Base-by-base conservation (phyloP, 2,888 invertebrate species). In the Mythimna lalbum region DNA sequence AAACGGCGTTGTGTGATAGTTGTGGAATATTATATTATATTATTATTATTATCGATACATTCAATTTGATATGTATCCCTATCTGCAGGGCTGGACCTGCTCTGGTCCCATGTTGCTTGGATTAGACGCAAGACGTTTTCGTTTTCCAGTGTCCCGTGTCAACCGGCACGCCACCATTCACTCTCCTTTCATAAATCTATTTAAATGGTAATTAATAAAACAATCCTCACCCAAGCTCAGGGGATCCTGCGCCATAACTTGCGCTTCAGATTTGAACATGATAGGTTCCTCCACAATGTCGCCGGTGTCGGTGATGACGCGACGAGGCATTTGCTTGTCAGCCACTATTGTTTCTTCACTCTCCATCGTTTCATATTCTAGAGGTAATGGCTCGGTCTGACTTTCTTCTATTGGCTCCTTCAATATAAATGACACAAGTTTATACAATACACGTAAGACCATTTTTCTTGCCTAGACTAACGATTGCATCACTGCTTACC, bases 251-350 rank as follows among this genome's bases (percentile, higher is more conserved):
- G 39, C 9, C 14, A 19, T 23, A 1, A 63, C 12, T 62, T 62
- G 57, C 1, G 52, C 61, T 9, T 69, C 65, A 14, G 77, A 21
- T 74, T 80, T 79, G 1, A 79, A 68, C 4, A 80, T 9, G 0
- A 88, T 47, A 0, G 91, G 89, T 17, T 92, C 87, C 63, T 94
- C 94, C 0, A 95, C 90, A 79, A 95, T 95, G 68, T 92, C 90
- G 0, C 95, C 95, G 0, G 92, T 91, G 12, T 95, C 94, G 0
- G 95, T 95, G 68, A 96, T 95, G 63, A 95, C 91, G 5, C 94
- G 90, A 7, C 93, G 87, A 0, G 92, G 83, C 0, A 80, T 33
- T 47, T 89, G 92, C 59, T 88, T 91, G 12, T 93, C 92, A 12
- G 60, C 10, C 6, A 65, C 23, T 7, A 68, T 19, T 0, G 68